Conservation (phyloP, 2,888 invertebrate genomes). For the Microctonus hyperodae region DNA sequence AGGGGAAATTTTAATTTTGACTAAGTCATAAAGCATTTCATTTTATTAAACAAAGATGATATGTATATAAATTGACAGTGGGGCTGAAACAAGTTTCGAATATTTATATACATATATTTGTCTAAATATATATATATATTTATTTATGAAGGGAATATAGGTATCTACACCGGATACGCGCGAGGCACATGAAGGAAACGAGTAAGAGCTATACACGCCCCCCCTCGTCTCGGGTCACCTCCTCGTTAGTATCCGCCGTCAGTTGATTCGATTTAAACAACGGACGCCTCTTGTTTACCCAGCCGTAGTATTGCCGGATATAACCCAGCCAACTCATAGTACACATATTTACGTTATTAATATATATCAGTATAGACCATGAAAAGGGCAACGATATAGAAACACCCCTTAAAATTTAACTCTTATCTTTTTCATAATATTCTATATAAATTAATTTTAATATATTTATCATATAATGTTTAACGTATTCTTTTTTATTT, state of each 20-base stretch:
- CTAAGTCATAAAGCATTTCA: slow-evolving; percentile 1
- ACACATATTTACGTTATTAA: slow-evolving; percentile 20
- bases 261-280: slow-evolving; percentile 51
- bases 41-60: background rate
- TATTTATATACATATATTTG: background rate
- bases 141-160: background rate
- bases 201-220: slow-evolving; percentile 37
- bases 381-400: background rate
- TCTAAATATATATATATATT: background rate
- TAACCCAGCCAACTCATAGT: slow-evolving; percentile 11
- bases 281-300: slow-evolving; percentile 48
- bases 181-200: slow-evolving; percentile 26
- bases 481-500: slow-evolving; percentile 35
- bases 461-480: background rate
- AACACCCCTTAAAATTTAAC: background rate
- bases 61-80: background rate
- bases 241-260: slow-evolving; percentile 47
- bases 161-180: slow-evolving; percentile 24
- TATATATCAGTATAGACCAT: slow-evolving; percentile 1
- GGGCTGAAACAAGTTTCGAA: background rate
- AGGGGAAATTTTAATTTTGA: background rate
- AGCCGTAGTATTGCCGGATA: slow-evolving; percentile 30
- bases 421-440: background rate
- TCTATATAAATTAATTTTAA: background rate
- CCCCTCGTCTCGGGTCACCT: slow-evolving; percentile 42